phyloP scores from a whole-genome alignment of 2,888 invertebrate genomes.

The Monopis laevigella region DNA sequence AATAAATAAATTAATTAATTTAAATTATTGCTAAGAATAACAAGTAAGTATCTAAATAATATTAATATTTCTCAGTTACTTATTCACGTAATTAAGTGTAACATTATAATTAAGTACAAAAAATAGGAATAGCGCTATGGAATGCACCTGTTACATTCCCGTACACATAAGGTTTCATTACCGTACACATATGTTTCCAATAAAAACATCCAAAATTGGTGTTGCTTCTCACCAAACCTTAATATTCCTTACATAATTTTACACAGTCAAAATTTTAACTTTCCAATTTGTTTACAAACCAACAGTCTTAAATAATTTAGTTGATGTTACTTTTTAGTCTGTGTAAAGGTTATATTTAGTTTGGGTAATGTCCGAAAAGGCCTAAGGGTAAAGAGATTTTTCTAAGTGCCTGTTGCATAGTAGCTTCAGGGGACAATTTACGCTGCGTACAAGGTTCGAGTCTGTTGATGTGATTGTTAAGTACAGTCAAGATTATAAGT shows the following conservation, averaged over 20 bases:
- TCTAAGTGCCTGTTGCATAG: conserved; percentile 36
- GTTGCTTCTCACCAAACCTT: conserved; percentile 4
- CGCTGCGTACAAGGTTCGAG: conserved; percentile 29
- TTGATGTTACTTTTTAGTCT: not conserved
- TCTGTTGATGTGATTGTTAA: conserved; percentile 50
- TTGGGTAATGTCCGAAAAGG: conserved; percentile 11
- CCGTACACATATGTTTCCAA: not conserved
- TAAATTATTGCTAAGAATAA: too few species aligned
- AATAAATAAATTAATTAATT: too few species aligned
- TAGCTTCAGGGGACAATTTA: conserved; percentile 56
- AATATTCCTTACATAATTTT: conserved; percentile 2
- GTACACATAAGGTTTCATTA: conserved; percentile 17
- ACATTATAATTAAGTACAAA: too few species aligned
- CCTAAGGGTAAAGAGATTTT: conserved; percentile 24
- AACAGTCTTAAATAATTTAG: not conserved
- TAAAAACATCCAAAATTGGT: conserved; percentile 6
- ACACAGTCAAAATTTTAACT: not conserved
- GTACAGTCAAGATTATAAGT: conserved; percentile 54
- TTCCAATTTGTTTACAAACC: not conserved
- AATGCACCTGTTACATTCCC: conserved; percentile 22
- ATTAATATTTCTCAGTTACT: too few species aligned
- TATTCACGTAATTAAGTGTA: too few species aligned
- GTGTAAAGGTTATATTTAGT: not conserved
- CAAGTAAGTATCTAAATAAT: too few species aligned
- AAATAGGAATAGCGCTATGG: conserved; percentile 12